Conservation (phyloP, 2,797 vertebrate species). For the Sarcophilus harrisii region DNA sequence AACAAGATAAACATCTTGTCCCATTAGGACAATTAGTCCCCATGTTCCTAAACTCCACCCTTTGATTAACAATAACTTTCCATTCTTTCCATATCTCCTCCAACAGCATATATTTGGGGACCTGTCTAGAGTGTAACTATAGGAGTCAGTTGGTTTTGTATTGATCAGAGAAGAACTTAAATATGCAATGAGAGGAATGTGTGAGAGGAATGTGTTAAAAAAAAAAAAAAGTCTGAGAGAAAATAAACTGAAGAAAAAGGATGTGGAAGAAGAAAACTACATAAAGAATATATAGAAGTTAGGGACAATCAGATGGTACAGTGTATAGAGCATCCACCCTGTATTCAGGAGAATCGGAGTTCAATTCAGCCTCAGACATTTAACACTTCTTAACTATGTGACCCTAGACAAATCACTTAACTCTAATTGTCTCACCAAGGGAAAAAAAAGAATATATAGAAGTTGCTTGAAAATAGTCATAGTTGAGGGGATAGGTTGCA, state of each 20-base stretch:
- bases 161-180: background rate
- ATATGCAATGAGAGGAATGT: background rate
- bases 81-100: background rate
- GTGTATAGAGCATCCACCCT: no score
- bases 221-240: background rate
- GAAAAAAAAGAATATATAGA: background rate
- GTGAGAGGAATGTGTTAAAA: background rate
- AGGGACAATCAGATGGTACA: no score
- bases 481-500: background rate
- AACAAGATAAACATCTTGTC: background rate
- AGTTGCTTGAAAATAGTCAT: background rate
- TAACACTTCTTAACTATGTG: no score
- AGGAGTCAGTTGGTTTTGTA: no score
- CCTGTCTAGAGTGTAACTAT: background rate
- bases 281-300: no score
- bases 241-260: background rate
- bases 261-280: background rate
- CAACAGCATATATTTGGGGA: background rate
- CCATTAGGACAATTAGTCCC: rapidly evolving
- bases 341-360: no score
- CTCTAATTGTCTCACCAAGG: no score
- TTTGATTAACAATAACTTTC: conserved; percentile 11
- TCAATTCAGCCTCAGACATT: no score
- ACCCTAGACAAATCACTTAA: no score
- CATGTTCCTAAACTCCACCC: background rate